Evolutionary conservation across 2,113 vertebrate species (phyloP).

Genomic region (Gambusia holbrooki): DNA sequence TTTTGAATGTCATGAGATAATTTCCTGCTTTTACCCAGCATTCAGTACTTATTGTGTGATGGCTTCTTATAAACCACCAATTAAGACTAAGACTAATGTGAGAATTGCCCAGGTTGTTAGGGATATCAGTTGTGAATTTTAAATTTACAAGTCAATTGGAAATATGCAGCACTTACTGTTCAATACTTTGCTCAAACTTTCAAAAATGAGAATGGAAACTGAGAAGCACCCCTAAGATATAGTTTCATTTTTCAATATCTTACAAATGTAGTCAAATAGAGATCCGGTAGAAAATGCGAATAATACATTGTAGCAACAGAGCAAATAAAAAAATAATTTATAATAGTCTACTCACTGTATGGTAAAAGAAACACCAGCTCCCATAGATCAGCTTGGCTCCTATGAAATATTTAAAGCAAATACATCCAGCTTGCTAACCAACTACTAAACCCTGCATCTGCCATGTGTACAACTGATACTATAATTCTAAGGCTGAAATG

Average conservation of each 20-base stretch:
- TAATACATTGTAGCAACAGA: not conserved
- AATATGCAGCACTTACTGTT: not conserved
- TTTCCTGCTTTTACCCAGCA: too few relatives aligned
- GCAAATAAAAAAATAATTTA: not conserved
- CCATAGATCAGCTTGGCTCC: constrained; percentile 34
- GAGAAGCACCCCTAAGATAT: constrained; percentile 23
- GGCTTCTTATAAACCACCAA: too few relatives aligned
- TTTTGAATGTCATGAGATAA: too few relatives aligned
- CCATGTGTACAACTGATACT: constrained; percentile 53
- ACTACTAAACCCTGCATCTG: constrained; percentile 58
- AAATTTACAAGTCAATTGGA: not conserved
- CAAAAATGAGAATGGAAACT: constrained; percentile 28
- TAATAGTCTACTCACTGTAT: constrained; percentile 1
- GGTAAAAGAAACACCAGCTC: constrained; percentile 15
- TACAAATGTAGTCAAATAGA: constrained; percentile 3
- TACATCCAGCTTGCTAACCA: constrained; percentile 57
- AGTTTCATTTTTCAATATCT: constrained; percentile 22
- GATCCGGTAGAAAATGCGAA: not conserved
- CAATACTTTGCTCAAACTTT: constrained; percentile 49
- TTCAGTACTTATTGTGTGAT: too few relatives aligned
- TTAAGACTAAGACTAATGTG: too few relatives aligned
- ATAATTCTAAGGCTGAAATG: constrained; percentile 57
- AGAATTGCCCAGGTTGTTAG: not conserved
- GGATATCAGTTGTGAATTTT: not conserved
- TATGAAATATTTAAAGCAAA: constrained; percentile 59